These are phyloP conservation scores for Ornithorhynchus anatinus DNA, from an alignment of 2,113 vertebrate genomes.

Conservation along the genomic window DNA sequence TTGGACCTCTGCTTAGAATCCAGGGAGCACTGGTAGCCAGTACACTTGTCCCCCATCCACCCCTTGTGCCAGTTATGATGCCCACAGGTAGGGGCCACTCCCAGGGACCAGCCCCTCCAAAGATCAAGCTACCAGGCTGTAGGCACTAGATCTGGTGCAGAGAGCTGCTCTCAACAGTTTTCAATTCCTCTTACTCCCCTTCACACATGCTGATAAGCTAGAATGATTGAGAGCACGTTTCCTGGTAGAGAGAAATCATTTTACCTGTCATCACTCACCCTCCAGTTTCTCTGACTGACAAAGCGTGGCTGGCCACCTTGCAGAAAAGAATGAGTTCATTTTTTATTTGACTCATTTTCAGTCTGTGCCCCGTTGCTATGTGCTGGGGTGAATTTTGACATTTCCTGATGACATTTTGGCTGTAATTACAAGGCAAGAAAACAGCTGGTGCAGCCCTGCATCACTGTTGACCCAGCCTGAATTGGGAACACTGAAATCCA, in stretches of 20 bases:
- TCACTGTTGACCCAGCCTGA: background rate
- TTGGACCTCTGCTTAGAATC: too few relatives aligned
- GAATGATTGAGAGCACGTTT: too few relatives aligned
- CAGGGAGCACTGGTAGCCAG: too few relatives aligned
- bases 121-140: too few relatives aligned
- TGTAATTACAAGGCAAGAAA: background rate
- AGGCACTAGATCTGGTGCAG: background rate
- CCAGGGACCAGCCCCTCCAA: too few relatives aligned
- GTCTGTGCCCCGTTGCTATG: background rate
- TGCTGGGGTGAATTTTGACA: background rate
- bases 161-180: background rate
- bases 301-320: accelerated
- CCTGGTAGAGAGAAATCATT: too few relatives aligned
- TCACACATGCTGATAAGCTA: background rate
- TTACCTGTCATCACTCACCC: background rate
- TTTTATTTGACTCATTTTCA: background rate
- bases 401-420: background rate
- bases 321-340: background rate
- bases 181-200: background rate
- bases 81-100: too few relatives aligned
- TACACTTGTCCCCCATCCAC: too few relatives aligned
- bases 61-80: too few relatives aligned
- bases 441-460: accelerated
- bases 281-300: background rate
- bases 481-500: background rate